Evolutionary conservation across 1,140 invertebrate genomes (phyloP), one percentile per base, ranked within the genome.

Genomic region (Zaprionus ghesquierei): DNA sequence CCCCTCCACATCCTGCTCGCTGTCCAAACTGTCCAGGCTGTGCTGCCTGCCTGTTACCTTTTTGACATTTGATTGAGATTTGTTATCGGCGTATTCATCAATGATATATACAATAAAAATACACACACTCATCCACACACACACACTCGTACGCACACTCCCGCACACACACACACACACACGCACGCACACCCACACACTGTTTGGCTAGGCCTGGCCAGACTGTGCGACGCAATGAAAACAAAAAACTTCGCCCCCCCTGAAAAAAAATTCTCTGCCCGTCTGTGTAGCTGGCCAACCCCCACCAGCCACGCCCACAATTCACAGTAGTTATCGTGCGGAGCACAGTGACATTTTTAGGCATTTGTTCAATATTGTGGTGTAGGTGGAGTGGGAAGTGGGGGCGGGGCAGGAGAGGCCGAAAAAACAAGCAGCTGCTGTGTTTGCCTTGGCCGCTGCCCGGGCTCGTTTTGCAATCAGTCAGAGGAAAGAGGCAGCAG

Each of bases 61-160:
- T 91, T 90, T 91, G 90, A 91, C 90, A 91, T 91, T 91, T 91
- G 90, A 91, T 91, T 91, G 90, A 91, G 90, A 91, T 91, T 91
- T 91, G 90, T 90, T 91, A 91, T 91, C 90, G 90, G 90, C 86
- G 78, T 77, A 90, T 89, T 91, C 90, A 91, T 91, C 90, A 91
- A 91, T 91, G 90, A 91, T 90, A 91, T 87, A 90, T 89, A 89
- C 86, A 89, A 89, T 84, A 85, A 85, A 89, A 85, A 89, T 75
- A 85, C 77, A 89, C 78, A 75, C 35, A 38, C 63, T 66, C 54
- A 35, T 61, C 35, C 46, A 23, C 10, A 85, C 75, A 85, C 78
- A 65, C 44, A 51, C 63, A 63, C 62, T 41, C 60, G 13, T 29
- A 29, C 9, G 75, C 74, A 89, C 75, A 69, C 41, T n/a, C 33